Percentiles rank a stretch among this genome's conserved stretches.
These are phyloP conservation scores for Siderastrea siderea DNA, from an alignment of 92 coral and sea anemone species.

Conservation along the genomic window DNA sequence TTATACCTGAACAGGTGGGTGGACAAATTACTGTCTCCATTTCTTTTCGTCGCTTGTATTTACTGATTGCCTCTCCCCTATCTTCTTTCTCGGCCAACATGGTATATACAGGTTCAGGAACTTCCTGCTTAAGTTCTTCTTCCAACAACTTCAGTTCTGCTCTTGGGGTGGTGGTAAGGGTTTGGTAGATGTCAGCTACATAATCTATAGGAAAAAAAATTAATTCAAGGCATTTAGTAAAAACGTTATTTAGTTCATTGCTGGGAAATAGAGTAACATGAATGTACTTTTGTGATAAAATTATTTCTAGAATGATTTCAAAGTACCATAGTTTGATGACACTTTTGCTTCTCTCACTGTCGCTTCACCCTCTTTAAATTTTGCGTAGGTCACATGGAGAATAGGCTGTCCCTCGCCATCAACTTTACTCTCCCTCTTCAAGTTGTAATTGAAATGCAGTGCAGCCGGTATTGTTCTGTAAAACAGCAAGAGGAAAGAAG, in stretches of 20 bases:
- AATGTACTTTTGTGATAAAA: neutral
- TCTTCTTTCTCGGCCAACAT: slow-evolving; percentile 45
- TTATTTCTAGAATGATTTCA: neutral
- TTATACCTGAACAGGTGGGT: slow-evolving; percentile 25
- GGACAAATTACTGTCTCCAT: slow-evolving; percentile 9
- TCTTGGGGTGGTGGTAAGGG: slow-evolving; percentile 25
- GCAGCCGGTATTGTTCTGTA: slow-evolving; percentile 52
- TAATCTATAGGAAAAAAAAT: slow-evolving; percentile 19
- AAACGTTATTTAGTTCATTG: too few relatives aligned
- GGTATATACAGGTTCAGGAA: slow-evolving; percentile 52
- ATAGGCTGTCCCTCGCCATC: neutral
- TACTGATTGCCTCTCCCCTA: slow-evolving; percentile 25
- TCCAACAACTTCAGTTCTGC: slow-evolving; percentile 37
- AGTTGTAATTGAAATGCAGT: slow-evolving; percentile 47
- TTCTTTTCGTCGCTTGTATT: slow-evolving; percentile 5
- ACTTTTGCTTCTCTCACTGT: slow-evolving; percentile 35
- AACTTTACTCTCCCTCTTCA: slow-evolving; percentile 8
- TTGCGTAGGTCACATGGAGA: slow-evolving; percentile 19
- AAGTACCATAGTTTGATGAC: slow-evolving; percentile 47
- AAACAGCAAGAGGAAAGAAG: neutral
- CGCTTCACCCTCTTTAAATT: slow-evolving; percentile 50
- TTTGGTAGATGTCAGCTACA: slow-evolving; percentile 57
- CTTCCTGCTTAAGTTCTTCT: slow-evolving; percentile 45
- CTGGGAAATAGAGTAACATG: too few relatives aligned
- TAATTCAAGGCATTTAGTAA: neutral